Evolutionary conservation across 2,113 vertebrate species (phyloP), one percentile per base, ranked within the genome.

Genomic region (Sterna hirundo): DNA sequence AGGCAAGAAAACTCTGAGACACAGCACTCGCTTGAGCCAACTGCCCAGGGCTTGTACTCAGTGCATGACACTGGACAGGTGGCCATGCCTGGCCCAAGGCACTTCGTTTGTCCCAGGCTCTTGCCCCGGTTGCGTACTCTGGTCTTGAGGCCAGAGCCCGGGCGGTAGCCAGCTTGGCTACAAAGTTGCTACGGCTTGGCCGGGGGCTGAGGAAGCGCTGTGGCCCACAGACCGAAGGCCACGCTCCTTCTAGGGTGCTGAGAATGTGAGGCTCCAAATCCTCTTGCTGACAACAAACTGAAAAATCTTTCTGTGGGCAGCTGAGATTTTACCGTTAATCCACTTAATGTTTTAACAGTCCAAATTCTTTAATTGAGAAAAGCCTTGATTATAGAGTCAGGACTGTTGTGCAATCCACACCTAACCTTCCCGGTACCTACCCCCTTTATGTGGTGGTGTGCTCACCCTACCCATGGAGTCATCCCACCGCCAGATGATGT

Each of bases 361-460:
- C 6, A 47, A 20, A 36, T 36, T 36, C 7, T 52, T 70, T 36
- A 64, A 6, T 2, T 62, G 55, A 82, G 64, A 23, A 30, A 90
- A 54, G 3, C 7, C 65, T 64, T 27, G n/a, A 18, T 51, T 68
- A 5, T 4, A 1, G 1, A 18, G 8, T 23, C 7, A 62, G 36
- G 34, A 26, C 23, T 25, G 26, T 15, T 22, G 20, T 16, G 32
- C 2, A 2, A 11, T 15, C 52, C 13, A 21, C 11, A 12, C 14
- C 10, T 32, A 57, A 6, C 8, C 11, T 61, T 93, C 40, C 23
- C 15, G 15, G 6, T 4, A 16, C 11, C 30, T 34, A 1, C 1
- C 1, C 25, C 21, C 6, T 6, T 52, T 2, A 1, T 0, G 2
- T 16, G 34, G 25, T 29, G 5, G 0, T 77, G 23, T 57, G 18